phyloP scores from a whole-genome alignment of 2,113 vertebrate genomes.

The Petroica traversi region DNA sequence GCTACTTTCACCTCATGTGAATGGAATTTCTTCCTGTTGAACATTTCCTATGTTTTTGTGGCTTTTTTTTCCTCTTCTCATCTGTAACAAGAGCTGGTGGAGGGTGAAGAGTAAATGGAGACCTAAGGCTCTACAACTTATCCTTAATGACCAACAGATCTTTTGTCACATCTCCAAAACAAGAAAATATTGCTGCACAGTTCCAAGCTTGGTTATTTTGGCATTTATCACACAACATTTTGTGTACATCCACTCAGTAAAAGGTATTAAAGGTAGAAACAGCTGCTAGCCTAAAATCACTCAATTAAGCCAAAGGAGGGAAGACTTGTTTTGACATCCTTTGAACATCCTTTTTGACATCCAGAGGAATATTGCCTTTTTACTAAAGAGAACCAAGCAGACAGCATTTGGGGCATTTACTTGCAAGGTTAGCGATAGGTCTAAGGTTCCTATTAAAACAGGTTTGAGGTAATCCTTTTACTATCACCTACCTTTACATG shows the following conservation, averaged over 20 bases:
- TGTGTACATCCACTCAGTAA: background rate
- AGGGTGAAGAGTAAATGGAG: background rate
- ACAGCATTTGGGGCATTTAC: rapidly evolving
- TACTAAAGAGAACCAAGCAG: background rate
- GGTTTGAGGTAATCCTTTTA: background rate
- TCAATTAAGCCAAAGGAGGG: background rate
- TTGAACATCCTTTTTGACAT: background rate
- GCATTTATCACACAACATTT: background rate
- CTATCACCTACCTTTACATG: background rate
- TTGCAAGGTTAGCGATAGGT: background rate
- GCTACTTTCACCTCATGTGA: background rate
- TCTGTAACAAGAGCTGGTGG: background rate
- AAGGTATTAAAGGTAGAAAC: background rate
- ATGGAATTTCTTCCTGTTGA: background rate
- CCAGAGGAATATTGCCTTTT: background rate
- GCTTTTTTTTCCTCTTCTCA: rapidly evolving
- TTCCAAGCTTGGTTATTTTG: background rate
- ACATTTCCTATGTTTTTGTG: background rate
- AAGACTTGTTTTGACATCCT: background rate
- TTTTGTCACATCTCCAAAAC: background rate
- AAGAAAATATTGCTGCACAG: background rate
- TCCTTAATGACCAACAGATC: background rate
- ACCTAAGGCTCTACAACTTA: background rate
- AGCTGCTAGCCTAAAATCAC: background rate
- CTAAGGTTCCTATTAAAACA: background rate